A percentile compares a stretch with the other conserved stretches of the same genome.
Evolutionary conservation across 2,113 vertebrate genomes (phyloP).

Genomic region (Petroica traversi): DNA sequence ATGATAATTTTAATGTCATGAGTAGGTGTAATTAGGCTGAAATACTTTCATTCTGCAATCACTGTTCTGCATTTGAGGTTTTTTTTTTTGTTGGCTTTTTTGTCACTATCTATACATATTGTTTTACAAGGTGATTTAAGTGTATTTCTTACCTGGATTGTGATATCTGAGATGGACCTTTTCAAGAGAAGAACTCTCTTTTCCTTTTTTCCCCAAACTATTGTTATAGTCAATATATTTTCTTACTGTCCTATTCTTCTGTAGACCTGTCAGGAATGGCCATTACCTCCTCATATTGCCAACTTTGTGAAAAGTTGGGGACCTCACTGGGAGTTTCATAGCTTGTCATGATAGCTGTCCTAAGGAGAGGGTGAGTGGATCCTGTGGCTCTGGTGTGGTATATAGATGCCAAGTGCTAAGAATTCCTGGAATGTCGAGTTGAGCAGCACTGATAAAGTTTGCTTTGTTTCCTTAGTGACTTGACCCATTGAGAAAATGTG

Average conservation of each 20-base stretch:
- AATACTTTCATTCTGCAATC: background rate
- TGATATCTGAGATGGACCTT: background rate
- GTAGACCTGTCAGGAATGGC: background rate
- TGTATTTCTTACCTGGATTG: background rate
- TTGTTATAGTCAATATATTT: constrained; percentile 4
- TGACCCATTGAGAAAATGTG: constrained; percentile 81
- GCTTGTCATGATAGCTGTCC: constrained; percentile 10
- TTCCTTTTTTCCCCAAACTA: background rate
- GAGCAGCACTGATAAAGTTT: constrained; percentile 92
- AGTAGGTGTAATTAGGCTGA: background rate
- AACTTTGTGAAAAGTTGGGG: background rate
- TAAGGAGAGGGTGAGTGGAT: constrained; percentile 25
- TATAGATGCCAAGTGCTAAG: constrained; percentile 87
- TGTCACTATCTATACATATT: background rate
- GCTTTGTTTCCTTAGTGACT: constrained; percentile 94
- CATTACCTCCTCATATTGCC: background rate
- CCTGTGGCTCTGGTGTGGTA: constrained; percentile 66
- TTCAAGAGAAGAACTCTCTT: background rate
- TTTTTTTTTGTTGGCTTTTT: background rate
- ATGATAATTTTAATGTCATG: background rate
- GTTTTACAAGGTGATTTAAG: background rate
- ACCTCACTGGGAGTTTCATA: constrained; percentile 15
- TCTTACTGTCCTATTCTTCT: background rate
- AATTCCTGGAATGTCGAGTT: constrained; percentile 93
- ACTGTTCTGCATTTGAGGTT: background rate